These are phyloP conservation scores for Hyles vespertilio DNA, from an alignment of 1,140 invertebrate genomes.

Conservation along the genomic window DNA sequence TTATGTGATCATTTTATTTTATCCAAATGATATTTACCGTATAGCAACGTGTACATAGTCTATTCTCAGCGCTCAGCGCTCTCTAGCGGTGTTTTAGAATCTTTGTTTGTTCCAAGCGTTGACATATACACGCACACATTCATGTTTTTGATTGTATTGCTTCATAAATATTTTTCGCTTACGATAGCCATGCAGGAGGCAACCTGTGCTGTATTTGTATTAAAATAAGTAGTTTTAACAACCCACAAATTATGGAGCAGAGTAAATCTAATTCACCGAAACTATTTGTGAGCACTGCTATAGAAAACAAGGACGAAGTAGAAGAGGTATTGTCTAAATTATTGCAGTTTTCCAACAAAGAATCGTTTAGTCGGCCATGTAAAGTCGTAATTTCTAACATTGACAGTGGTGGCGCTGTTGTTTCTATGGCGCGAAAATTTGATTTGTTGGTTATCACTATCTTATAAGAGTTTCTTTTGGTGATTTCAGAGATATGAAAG, in stretches of 20 bases:
- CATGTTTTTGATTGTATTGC: constrained; percentile 54
- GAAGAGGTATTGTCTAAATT: constrained; percentile 83
- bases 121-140: constrained; percentile 44
- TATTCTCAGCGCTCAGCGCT: too few relatives aligned
- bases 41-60: too few relatives aligned
- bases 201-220: constrained; percentile 71
- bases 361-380: constrained; percentile 77
- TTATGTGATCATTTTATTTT: too few relatives aligned
- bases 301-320: constrained; percentile 89
- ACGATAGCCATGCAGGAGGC: constrained; percentile 77
- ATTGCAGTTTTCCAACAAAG: constrained; percentile 74
- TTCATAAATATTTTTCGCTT: constrained; percentile 74
- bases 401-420: constrained; percentile 68
- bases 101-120: constrained; percentile 24
- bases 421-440: constrained; percentile 56
- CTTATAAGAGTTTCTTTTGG: constrained; percentile 49
- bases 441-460: constrained; percentile 27
- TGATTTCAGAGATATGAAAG: constrained; percentile 91
- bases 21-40: too few relatives aligned
- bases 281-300: constrained; percentile 78
- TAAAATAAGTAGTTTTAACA: constrained; percentile 63
- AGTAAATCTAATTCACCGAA: constrained; percentile 77
- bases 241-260: constrained; percentile 77
- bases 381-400: constrained; percentile 71
- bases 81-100: constrained; percentile 27